phyloP scores from a whole-genome alignment of 2,113 vertebrate genomes.

The Galemys pyrenaicus region DNA sequence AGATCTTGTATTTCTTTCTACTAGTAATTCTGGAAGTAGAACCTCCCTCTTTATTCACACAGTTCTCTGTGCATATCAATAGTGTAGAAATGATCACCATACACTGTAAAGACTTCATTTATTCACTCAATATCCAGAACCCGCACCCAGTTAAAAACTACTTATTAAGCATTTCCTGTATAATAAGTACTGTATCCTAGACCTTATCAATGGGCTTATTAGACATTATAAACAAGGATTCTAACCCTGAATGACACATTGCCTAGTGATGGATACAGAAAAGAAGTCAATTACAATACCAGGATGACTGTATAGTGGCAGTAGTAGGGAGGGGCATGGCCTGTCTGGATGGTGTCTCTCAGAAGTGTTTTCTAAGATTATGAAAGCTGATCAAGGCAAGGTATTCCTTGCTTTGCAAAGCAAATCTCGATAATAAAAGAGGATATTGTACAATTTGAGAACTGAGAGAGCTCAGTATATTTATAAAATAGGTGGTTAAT shows the following conservation, averaged over 20 bases:
- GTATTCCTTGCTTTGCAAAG: neutral
- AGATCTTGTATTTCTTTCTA: neutral
- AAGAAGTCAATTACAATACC: neutral
- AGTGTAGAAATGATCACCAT: neutral
- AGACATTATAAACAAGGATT: neutral
- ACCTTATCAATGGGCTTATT: neutral
- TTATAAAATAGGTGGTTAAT: neutral
- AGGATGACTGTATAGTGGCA: neutral
- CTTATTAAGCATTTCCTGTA: neutral
- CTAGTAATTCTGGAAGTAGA: neutral
- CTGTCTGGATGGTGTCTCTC: neutral
- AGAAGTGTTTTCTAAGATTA: neutral
- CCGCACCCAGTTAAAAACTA: neutral
- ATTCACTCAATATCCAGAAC: neutral
- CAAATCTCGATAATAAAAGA: neutral
- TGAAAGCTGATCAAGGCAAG: neutral
- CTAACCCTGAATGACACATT: neutral
- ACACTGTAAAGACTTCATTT: neutral
- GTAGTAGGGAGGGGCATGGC: fast-evolving
- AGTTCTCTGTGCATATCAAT: neutral
- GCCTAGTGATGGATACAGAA: neutral
- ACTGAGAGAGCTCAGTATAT: neutral
- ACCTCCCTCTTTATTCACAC: neutral
- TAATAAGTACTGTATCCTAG: neutral
- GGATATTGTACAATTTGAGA: neutral